phyloP scores from a whole-genome alignment of 2,797 vertebrate species.

The Oophaga sylvatica region DNA sequence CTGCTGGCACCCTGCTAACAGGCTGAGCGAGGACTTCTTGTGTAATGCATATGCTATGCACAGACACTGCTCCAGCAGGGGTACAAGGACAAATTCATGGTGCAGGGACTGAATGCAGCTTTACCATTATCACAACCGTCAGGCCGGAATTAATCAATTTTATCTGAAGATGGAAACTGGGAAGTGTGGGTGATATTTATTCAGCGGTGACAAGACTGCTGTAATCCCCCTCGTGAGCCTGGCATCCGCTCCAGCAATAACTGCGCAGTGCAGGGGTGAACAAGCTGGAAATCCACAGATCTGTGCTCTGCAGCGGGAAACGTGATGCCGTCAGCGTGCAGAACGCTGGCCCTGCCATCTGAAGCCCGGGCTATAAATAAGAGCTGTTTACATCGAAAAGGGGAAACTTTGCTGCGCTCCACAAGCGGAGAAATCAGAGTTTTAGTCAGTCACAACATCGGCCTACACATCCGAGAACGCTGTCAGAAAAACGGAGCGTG shows the following conservation, averaged over 20 bases:
- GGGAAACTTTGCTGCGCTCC: neutral
- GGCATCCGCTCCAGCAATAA: neutral
- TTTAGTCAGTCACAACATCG: neutral
- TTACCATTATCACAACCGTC: no score
- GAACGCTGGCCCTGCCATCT: neutral
- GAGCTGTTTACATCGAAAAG: neutral
- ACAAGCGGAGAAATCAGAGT: neutral
- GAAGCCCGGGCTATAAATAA: constrained; percentile 12
- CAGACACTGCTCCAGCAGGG: neutral
- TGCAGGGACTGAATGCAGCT: no score
- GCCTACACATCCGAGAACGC: neutral
- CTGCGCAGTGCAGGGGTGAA: constrained; percentile 22
- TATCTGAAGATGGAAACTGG: neutral
- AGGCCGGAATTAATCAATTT: neutral
- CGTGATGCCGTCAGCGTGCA: neutral
- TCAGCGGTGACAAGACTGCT: neutral
- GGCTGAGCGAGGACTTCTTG: neutral
- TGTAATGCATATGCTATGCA: neutral
- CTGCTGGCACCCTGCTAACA: neutral
- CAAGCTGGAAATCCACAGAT: neutral
- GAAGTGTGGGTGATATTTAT: neutral
- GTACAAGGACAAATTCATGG: neutral
- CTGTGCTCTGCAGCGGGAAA: constrained; percentile 3
- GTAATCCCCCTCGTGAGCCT: neutral
- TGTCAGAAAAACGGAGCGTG: neutral